Percentiles rank a stretch among this genome's conserved stretches.
phyloP scores from a whole-genome alignment of 2,888 invertebrate genomes.

The Orgyia antiqua region DNA sequence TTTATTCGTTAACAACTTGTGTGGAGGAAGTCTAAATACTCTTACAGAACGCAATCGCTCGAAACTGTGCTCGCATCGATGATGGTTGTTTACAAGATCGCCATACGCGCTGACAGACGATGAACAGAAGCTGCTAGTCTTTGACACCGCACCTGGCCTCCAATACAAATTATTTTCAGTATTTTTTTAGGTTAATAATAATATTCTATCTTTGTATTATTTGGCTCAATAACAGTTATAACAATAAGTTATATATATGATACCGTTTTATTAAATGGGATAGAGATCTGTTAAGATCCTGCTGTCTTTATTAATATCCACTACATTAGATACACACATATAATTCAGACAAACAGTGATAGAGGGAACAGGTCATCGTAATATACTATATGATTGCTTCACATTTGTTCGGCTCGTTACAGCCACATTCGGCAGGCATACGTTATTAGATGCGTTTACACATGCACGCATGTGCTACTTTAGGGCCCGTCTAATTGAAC shows the following conservation, averaged over 20 bases:
- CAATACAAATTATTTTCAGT: slow-evolving; percentile 50
- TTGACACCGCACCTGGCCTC: slow-evolving; percentile 61
- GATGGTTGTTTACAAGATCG: slow-evolving; percentile 61
- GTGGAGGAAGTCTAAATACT: slow-evolving; percentile 37
- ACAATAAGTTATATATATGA: no score
- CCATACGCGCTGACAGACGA: slow-evolving; percentile 57
- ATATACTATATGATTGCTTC: no score
- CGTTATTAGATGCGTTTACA: slow-evolving; percentile 53
- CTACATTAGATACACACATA: no score
- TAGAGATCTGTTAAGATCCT: no score
- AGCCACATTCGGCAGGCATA: slow-evolving; percentile 18
- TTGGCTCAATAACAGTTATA: not conserved
- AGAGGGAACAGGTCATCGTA: no score
- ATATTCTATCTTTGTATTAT: slow-evolving; percentile 23
- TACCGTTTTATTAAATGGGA: no score
- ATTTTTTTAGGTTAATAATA: slow-evolving; percentile 29
- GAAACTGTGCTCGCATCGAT: slow-evolving; percentile 29
- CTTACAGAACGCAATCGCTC: slow-evolving; percentile 58
- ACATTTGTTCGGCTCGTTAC: slow-evolving; percentile 21
- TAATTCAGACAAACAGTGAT: no score
- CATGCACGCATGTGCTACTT: slow-evolving; percentile 66
- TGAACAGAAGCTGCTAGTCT: slow-evolving; percentile 56
- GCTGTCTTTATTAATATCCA: no score
- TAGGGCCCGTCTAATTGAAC: slow-evolving; percentile 72
- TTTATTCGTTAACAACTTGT: no score